phyloP scores from a whole-genome alignment of 2,113 vertebrate genomes.

The Pteropus alecto region DNA sequence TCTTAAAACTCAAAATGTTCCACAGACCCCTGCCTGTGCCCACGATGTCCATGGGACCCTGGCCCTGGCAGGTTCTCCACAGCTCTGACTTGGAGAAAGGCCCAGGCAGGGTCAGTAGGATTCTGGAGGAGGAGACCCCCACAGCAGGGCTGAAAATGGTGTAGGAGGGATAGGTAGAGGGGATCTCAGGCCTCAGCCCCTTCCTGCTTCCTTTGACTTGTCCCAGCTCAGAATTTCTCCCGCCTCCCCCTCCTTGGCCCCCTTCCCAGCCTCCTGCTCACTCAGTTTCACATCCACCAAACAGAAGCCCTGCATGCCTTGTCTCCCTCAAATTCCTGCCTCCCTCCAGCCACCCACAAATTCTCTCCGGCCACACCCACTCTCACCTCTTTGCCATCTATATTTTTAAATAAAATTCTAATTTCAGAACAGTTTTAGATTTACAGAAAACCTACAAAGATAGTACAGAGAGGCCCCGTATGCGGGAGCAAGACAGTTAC shows the following conservation, averaged over 20 bases:
- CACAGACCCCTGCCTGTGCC: not conserved
- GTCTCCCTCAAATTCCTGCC: conserved; percentile 16
- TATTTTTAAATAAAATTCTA: conserved; percentile 45
- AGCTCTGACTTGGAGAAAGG: not conserved
- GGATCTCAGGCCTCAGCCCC: not conserved
- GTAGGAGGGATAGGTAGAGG: not conserved
- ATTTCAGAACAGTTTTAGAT: conserved; percentile 37
- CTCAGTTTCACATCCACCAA: not conserved
- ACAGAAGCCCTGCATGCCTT: not conserved
- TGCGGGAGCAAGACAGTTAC: not conserved
- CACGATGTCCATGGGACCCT: not conserved
- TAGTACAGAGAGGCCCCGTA: not conserved
- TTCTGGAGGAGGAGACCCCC: not conserved
- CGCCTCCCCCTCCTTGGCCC: not conserved
- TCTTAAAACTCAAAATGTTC: not conserved
- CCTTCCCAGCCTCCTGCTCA: not conserved
- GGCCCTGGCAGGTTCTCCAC: not conserved
- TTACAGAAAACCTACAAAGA: conserved; percentile 39
- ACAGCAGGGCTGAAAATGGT: not conserved
- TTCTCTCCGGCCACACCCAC: conserved; percentile 24
- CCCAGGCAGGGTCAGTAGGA: not conserved
- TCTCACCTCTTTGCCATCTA: conserved; percentile 50
- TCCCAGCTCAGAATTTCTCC: not conserved
- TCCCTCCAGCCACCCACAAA: not conserved
- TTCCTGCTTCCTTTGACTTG: conserved; percentile 13